phyloP scores from a whole-genome alignment of 2,113 vertebrate genomes.

The Xenus cinereus region DNA sequence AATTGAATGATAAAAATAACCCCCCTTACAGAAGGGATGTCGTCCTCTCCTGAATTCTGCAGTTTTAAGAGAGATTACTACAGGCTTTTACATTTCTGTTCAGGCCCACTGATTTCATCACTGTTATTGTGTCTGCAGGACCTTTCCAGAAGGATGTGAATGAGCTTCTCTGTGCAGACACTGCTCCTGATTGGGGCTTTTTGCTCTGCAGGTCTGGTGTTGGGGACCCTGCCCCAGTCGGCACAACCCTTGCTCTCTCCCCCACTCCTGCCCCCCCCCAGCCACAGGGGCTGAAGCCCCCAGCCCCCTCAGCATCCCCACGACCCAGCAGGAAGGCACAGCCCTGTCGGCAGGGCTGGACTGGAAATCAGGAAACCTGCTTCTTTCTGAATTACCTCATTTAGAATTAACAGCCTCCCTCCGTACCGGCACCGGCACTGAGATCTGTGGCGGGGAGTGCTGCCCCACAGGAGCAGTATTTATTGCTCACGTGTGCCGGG shows the following conservation, averaged over 20 bases:
- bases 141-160: not conserved
- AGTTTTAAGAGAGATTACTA: not conserved
- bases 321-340: rapidly evolving
- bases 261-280: too few species aligned
- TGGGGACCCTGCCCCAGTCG: not conserved
- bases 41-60: not conserved
- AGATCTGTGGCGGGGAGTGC: not conserved
- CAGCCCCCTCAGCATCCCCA: not conserved
- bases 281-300: not conserved
- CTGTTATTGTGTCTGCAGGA: not conserved
- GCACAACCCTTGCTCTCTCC: not conserved
- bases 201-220: not conserved
- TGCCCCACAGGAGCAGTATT: not conserved
- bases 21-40: not conserved
- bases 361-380: not conserved
- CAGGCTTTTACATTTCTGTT: not conserved
- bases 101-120: not conserved
- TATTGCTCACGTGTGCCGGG: not conserved
- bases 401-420: not conserved
- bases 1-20: not conserved
- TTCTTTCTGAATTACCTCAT: not conserved
- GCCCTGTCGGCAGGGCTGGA: not conserved
- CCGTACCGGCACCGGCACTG: rapidly evolving
- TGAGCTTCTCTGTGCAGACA: not conserved
- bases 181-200: not conserved